Evolutionary conservation across 2,797 vertebrate genomes (phyloP).

Genomic region (Sylvilagus floridanus): DNA sequence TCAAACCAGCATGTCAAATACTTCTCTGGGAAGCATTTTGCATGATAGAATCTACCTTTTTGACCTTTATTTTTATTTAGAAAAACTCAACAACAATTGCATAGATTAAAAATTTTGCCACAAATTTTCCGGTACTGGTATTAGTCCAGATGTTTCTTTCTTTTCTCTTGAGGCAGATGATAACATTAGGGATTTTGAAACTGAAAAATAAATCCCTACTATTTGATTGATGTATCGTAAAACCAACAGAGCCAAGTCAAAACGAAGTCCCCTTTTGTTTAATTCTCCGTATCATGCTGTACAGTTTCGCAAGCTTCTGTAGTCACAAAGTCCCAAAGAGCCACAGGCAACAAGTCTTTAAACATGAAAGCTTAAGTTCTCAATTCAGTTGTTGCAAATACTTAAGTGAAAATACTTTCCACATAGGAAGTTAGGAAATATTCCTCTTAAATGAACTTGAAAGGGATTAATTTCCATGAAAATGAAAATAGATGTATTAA

Average conservation of each 20-base stretch:
- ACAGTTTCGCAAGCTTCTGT: conserved; percentile 46
- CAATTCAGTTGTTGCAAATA: conserved; percentile 61
- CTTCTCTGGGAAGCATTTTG: neutral
- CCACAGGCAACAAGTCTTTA: conserved; percentile 53
- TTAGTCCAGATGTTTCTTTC: conserved; percentile 79
- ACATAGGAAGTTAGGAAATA: conserved; percentile 72
- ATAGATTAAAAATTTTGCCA: conserved; percentile 37
- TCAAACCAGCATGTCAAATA: neutral
- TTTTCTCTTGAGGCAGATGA: conserved; percentile 74
- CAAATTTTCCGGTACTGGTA: neutral
- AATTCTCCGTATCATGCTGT: conserved; percentile 42
- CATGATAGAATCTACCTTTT: neutral
- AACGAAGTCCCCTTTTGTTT: conserved; percentile 43
- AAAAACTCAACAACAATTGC: neutral
- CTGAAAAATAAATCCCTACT: conserved; percentile 76
- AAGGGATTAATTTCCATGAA: conserved; percentile 76
- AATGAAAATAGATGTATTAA: conserved; percentile 78
- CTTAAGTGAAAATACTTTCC: conserved; percentile 65
- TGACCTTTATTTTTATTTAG: neutral
- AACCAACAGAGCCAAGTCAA: conserved; percentile 66
- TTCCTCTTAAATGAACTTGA: conserved; percentile 75
- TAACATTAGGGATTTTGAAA: conserved; percentile 78
- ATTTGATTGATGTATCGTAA: conserved; percentile 81
- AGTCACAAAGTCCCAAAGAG: conserved; percentile 47
- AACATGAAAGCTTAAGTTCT: conserved; percentile 67